Evolutionary conservation across 2,888 invertebrate genomes (phyloP), one percentile per base, ranked within the genome.

Genomic region (Petrophora chlorosata): DNA sequence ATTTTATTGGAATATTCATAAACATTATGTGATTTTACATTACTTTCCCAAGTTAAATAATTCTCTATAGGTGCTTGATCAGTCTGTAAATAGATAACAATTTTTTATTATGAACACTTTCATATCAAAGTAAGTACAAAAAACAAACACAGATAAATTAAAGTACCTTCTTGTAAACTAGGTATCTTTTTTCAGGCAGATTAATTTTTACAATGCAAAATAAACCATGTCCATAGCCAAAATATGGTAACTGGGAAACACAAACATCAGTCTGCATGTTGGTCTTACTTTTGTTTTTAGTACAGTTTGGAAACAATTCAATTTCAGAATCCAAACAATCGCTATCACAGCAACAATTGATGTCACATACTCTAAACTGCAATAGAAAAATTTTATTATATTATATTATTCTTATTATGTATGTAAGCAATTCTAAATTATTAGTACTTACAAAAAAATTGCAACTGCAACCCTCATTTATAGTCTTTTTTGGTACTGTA

Each of bases 261-360:
- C 79, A 79, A 3, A 48, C 44, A 28, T 58, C 53, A 32, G 73
- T 34, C 2, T 43, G 26, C n/a, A 32, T 17, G 5, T 23, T 29
- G 5, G 17, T 44, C 17, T 5, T n/a, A 10, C 25, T 40, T 35
- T 42, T 38, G 13, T 34, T 49, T 45, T 81, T 76, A 36, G 75
- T 67, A 72, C 96, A 96, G 48, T 82, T 73, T 14, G 45, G 48
- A 10, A 91, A 88, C 79, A 97, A 95, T 46, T 79, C 70, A 47
- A 87, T 85, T 62, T 96, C 93, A 39, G 84, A 82, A 15, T 84
- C 78, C 5, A 91, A 82, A 70, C 97, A 97, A 63, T 96, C 95
- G 33, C 66, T 70, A 76, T 97, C 97, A 77, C 97, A 97, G 72
- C 96, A 97, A 72, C 97, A 97, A 76, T 96, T 95, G 40, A 96